These are phyloP conservation scores for pig (Sus scrofa) DNA, from an alignment of 2,113 vertebrate genomes.

Conservation along the genomic window T2T-Sscrofa CM000818.6:62547001-62547500, in stretches of 20 bases:
- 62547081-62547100: neutral
- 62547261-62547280: no score
- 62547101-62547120: neutral
- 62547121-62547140: neutral
- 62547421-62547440: neutral
- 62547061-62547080: neutral
- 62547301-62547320: no score
- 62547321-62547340: no score
- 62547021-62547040: neutral
- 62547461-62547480: neutral
- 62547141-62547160: neutral
- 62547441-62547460: neutral
- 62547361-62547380: no score
- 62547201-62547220: no score
- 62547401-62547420: no score
- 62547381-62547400: no score
- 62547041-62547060: neutral
- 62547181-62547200: no score
- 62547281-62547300: no score
- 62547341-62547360: no score
- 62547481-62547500: neutral
- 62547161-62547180: neutral
- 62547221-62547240: no score
- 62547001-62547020: neutral
- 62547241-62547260: no score